A percentile compares a stretch with the other conserved stretches of the same genome.
These are phyloP conservation scores for Oplegnathus fasciatus DNA, from an alignment of 2,113 vertebrate genomes.

Conservation along the genomic window DNA sequence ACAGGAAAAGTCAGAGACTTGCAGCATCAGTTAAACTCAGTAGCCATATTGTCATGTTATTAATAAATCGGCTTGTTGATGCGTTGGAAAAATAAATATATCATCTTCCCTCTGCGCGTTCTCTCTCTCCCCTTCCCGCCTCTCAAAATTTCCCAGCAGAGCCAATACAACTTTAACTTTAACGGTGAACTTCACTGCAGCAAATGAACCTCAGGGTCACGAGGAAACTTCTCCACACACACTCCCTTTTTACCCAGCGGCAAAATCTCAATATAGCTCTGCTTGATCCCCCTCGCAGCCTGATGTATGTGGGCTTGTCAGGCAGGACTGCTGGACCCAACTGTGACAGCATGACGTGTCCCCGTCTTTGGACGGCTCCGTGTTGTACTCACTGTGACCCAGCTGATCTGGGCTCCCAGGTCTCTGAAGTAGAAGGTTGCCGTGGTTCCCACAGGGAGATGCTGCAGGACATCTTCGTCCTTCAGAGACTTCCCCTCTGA, in stretches of 20 bases:
- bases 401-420: slow-evolving; percentile 96
- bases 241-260: slow-evolving; percentile 11
- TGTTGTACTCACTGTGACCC: slow-evolving; percentile 91
- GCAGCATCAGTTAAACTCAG: no score
- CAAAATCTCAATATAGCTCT: slow-evolving; percentile 45
- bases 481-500: slow-evolving; percentile 94
- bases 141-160: not conserved
- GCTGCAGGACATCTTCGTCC: slow-evolving; percentile 94
- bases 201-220: slow-evolving; percentile 25
- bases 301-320: slow-evolving; percentile 23
- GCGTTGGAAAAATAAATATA: not conserved
- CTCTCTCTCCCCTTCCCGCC: not conserved
- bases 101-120: not conserved
- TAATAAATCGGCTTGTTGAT: not conserved
- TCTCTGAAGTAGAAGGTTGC: slow-evolving; percentile 97
- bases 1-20: not conserved
- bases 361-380: slow-evolving; percentile 4
- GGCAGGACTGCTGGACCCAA: slow-evolving; percentile 1
- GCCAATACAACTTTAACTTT: not conserved
- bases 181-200: not conserved
- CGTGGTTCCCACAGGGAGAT: slow-evolving; percentile 95
- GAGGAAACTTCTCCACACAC: slow-evolving; percentile 9
- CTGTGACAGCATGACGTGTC: slow-evolving; percentile 2
- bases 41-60: not conserved
- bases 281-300: slow-evolving; percentile 26